phyloP scores from a whole-genome alignment of 1,140 invertebrate genomes.

The Panonychus citri region DNA sequence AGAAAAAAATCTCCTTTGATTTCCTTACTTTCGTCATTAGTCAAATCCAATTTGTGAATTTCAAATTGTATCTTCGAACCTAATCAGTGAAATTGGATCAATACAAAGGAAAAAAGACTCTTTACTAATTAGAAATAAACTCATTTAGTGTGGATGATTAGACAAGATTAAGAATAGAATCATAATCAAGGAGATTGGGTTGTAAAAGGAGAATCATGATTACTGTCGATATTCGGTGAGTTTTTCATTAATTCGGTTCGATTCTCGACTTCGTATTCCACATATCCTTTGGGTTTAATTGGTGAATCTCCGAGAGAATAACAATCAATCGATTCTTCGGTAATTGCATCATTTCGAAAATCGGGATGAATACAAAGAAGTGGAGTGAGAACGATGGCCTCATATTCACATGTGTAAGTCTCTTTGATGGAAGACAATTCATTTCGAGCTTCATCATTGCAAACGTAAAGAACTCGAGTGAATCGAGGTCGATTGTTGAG shows the following conservation, averaged over 20 bases:
- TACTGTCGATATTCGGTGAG: too few species aligned
- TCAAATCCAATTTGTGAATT: too few species aligned
- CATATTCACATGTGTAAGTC: conserved; percentile 77
- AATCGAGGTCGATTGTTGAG: conserved; percentile 53
- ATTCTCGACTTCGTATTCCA: conserved; percentile 32
- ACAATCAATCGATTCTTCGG: conserved; percentile 41
- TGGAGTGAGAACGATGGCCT: conserved; percentile 60
- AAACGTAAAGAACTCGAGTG: conserved; percentile 58
- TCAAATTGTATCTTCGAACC: too few species aligned
- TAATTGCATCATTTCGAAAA: conserved; percentile 43
- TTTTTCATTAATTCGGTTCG: background rate
- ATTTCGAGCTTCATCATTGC: conserved; percentile 38
- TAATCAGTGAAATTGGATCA: too few species aligned
- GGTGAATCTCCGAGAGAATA: conserved; percentile 40
- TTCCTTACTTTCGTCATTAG: too few species aligned
- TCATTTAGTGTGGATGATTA: too few species aligned
- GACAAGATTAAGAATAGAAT: too few species aligned
- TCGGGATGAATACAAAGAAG: conserved; percentile 63
- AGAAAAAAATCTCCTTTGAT: too few species aligned
- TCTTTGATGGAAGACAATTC: conserved; percentile 83
- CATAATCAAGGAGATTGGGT: too few species aligned
- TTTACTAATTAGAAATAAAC: too few species aligned
- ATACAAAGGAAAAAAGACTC: too few species aligned
- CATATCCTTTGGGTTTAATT: conserved; percentile 44
- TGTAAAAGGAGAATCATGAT: too few species aligned